Base-by-base conservation (phyloP, 1,140 invertebrate species). In the Solenopsis invicta region DNA sequence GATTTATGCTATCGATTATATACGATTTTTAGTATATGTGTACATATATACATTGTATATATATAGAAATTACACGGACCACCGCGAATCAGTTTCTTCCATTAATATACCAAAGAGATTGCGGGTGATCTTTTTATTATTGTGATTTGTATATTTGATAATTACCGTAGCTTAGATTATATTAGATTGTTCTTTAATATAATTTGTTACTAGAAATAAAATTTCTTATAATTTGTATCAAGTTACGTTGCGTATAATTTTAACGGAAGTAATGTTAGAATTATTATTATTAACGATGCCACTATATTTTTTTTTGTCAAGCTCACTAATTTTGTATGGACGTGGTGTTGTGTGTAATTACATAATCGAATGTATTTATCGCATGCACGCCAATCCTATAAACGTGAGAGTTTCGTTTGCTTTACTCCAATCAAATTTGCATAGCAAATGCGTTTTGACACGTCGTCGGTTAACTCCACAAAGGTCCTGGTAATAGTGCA, bases 1-100 rank as follows among this genome's bases (percentile, higher is more conserved):
- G 59, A 87, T 78, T 61, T 56, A 45, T 54, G 71, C 59, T 75
- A 54, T 80, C 61, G 81, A 81, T 75, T 64, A 72, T 69, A 71
- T 62, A 88, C 62, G 13, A 86, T 59, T 74, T 84, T 71, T 67
- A 89, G 85, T 74, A 37, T 74, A 75, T 61, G 21, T 67, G 66
- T 89, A 78, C 45, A 87, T 62, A 66, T 87, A 85, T 90, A 89
- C 45, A 87, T 69, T 69, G 66, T 89, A 89, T 71, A 41, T 71
- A 41, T 41, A 62, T 56, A 87, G 69, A 37, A 75, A 75, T 84
- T 78, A 41, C 29, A 74, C 82, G 66, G 74, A 84, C 86, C 89
- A 87, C 88, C 88, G 88, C 62, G 89, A 90, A 90, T 90, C 89
- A 89, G 89, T 90, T 90, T 88, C 80, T 56, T 61, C 77, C 66